Percentiles rank a stretch among this genome's conserved stretches.
Evolutionary conservation across 1,140 invertebrate genomes (phyloP).

Genomic region (Drosophila chauvacae): DNA sequence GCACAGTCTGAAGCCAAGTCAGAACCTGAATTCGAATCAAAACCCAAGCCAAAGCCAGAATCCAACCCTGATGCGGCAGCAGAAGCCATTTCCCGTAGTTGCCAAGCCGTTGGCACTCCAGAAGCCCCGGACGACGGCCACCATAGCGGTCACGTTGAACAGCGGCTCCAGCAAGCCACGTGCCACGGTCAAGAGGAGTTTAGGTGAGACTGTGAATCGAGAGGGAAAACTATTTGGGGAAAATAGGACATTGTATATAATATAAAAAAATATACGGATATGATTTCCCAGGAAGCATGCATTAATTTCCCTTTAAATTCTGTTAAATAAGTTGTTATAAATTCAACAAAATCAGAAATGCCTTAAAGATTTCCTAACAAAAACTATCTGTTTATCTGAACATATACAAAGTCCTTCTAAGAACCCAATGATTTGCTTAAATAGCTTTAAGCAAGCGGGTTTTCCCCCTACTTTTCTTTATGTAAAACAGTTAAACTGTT

Average conservation of each 20-base stretch:
- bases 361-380: neutral
- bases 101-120: slow-evolving; percentile 33
- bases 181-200: slow-evolving; percentile 79
- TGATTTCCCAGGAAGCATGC: neutral
- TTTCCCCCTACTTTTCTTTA: neutral
- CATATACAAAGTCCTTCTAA: neutral
- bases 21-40: neutral
- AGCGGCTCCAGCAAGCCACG: slow-evolving; percentile 71
- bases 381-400: neutral
- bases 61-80: slow-evolving; percentile 37
- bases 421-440: neutral
- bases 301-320: neutral
- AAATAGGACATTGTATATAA: neutral
- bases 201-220: slow-evolving; percentile 55
- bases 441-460: neutral
- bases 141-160: slow-evolving; percentile 72
- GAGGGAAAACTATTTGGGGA: neutral
- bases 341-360: too few relatives aligned
- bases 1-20: slow-evolving; percentile 2
- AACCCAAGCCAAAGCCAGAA: slow-evolving; percentile 2
- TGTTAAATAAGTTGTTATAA: neutral
- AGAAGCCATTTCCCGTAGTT: slow-evolving; percentile 54
- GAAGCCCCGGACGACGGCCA: slow-evolving; percentile 72
- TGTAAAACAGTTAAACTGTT: slow-evolving; percentile 10
- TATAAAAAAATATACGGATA: too few relatives aligned